A percentile compares a stretch with the other conserved stretches of the same genome.
These are phyloP conservation scores for Entomyzon cyanotis DNA, from an alignment of 2,113 vertebrate genomes.

Conservation along the genomic window DNA sequence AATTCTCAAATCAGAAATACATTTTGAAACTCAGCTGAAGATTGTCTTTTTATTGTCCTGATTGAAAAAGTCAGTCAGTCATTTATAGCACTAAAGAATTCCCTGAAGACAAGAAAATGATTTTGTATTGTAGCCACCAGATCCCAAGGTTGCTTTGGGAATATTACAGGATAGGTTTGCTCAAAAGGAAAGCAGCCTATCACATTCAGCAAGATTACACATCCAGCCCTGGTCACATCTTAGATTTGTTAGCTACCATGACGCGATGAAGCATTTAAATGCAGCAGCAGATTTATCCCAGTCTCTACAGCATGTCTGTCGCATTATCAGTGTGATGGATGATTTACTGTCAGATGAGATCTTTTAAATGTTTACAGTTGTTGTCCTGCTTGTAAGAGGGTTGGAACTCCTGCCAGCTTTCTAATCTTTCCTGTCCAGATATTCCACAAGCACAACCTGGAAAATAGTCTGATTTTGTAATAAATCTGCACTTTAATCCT, in stretches of 20 bases:
- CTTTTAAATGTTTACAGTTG: neutral
- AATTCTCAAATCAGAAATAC: neutral
- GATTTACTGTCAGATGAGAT: neutral
- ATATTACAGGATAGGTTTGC: neutral
- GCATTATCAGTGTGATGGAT: neutral
- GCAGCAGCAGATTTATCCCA: neutral
- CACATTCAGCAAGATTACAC: neutral
- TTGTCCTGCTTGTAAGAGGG: neutral
- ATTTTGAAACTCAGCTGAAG: neutral
- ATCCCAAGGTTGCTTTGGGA: neutral
- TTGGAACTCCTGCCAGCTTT: neutral
- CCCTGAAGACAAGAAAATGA: neutral
- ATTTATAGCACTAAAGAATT: neutral
- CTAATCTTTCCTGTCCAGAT: slow-evolving; percentile 8
- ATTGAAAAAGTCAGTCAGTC: neutral
- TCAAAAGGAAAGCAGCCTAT: neutral
- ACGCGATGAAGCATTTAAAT: neutral
- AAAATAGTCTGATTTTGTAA: neutral
- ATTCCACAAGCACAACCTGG: slow-evolving; percentile 9
- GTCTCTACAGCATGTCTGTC: neutral
- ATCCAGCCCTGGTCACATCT: neutral
- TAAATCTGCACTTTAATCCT: neutral
- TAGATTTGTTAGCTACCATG: neutral
- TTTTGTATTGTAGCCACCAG: neutral
- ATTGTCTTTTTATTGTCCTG: neutral